These are phyloP conservation scores for Diachasma alloeum DNA, from an alignment of 1,140 invertebrate species.

Conservation along the genomic window DNA sequence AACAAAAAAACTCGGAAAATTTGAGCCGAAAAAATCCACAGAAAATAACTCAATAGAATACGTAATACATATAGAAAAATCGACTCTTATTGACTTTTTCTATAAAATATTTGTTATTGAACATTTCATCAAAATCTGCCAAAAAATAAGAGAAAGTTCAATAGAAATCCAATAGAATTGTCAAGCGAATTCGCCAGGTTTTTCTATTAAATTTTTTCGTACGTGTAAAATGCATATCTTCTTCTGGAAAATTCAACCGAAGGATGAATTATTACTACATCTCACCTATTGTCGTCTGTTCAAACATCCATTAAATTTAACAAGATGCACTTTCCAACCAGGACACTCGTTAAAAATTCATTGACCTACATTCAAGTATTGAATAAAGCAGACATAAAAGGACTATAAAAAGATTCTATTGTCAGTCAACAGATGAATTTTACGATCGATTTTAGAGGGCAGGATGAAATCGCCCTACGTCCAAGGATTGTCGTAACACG, in stretches of 20 bases:
- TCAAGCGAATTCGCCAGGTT: not conserved
- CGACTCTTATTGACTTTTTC: too few relatives aligned
- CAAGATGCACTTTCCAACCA: too few relatives aligned
- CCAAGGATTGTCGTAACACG: not conserved
- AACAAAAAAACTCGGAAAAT: too few relatives aligned
- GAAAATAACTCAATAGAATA: too few relatives aligned
- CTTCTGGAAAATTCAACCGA: not conserved
- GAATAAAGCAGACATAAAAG: not conserved
- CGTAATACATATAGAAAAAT: too few relatives aligned
- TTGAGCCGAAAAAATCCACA: too few relatives aligned
- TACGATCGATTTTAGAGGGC: not conserved
- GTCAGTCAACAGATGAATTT: slow-evolving; percentile 14
- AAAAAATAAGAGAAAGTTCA: too few relatives aligned
- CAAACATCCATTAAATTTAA: too few relatives aligned
- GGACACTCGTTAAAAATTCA: not conserved
- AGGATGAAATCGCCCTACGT: not conserved
- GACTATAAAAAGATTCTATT: not conserved
- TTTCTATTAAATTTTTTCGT: not conserved
- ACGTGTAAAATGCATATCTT: not conserved
- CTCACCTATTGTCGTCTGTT: not conserved
- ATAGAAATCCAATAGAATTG: too few relatives aligned
- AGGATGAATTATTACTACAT: too few relatives aligned
- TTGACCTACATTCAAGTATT: not conserved
- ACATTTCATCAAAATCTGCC: too few relatives aligned
- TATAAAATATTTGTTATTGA: too few relatives aligned